phyloP scores from a whole-genome alignment of 2,113 vertebrate species.

The Brachypodius melanocephalos region DNA sequence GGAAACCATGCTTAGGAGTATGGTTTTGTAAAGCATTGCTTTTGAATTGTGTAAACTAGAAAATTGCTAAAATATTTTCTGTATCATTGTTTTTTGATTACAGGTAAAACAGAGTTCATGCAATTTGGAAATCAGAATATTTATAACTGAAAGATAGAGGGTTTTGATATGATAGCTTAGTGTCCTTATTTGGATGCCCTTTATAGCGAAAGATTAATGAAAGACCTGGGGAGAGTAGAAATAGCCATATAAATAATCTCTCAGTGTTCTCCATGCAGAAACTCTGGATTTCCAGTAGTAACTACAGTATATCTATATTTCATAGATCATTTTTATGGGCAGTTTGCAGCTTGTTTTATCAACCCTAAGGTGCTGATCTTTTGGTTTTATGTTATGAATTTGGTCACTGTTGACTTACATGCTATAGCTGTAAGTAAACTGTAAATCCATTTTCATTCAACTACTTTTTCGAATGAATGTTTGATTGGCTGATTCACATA shows the following conservation, averaged over 20 bases:
- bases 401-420: constrained; percentile 11
- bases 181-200: neutral
- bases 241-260: neutral
- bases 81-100: neutral
- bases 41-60: neutral
- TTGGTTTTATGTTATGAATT: neutral
- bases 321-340: neutral
- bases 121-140: neutral
- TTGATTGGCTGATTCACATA: neutral
- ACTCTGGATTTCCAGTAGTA: neutral
- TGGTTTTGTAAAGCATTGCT: neutral
- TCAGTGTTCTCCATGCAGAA: neutral
- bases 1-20: neutral
- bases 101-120: neutral
- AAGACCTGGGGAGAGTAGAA: neutral
- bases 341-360: neutral
- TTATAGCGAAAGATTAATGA: neutral
- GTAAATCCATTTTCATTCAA: constrained; percentile 44
- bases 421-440: constrained; percentile 37
- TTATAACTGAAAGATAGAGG: neutral
- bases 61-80: neutral
- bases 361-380: neutral
- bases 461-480: neutral
- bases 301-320: neutral
- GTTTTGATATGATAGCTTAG: neutral